These are phyloP conservation scores for Ptilodon capucinus DNA, from an alignment of 2,888 invertebrate genomes.

Conservation along the genomic window DNA sequence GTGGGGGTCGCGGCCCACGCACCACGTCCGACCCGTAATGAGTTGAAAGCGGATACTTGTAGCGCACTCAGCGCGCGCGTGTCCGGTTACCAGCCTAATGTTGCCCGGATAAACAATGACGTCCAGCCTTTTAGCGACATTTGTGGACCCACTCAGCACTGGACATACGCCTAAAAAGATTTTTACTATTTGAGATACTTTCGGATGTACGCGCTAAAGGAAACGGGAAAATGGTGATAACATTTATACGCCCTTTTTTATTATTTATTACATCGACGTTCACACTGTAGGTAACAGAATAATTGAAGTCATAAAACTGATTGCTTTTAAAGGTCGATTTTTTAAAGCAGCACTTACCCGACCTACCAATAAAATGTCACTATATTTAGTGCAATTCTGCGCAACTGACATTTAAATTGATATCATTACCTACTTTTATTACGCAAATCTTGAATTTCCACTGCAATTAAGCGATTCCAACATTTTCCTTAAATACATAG, in stretches of 20 bases:
- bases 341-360: too few relatives aligned
- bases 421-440: neutral
- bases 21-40: constrained; percentile 81
- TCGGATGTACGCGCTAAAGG: constrained; percentile 56
- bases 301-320: too few relatives aligned
- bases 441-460: neutral
- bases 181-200: constrained; percentile 74
- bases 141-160: constrained; percentile 81
- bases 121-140: constrained; percentile 83
- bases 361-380: neutral
- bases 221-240: constrained; percentile 17
- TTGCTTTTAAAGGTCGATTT: too few relatives aligned
- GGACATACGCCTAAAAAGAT: constrained; percentile 81
- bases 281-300: neutral
- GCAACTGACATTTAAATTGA: neutral
- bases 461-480: too few relatives aligned
- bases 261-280: neutral
- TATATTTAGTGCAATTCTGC: neutral
- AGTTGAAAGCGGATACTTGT: constrained; percentile 83
- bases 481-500: too few relatives aligned
- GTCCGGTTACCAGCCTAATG: constrained; percentile 83
- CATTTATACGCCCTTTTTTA: neutral
- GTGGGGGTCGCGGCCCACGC: constrained; percentile 63
- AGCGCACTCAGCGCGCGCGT: constrained; percentile 81
- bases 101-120: constrained; percentile 82